phyloP scores from a whole-genome alignment of 2,888 invertebrate genomes.

The Blera fallax region DNA sequence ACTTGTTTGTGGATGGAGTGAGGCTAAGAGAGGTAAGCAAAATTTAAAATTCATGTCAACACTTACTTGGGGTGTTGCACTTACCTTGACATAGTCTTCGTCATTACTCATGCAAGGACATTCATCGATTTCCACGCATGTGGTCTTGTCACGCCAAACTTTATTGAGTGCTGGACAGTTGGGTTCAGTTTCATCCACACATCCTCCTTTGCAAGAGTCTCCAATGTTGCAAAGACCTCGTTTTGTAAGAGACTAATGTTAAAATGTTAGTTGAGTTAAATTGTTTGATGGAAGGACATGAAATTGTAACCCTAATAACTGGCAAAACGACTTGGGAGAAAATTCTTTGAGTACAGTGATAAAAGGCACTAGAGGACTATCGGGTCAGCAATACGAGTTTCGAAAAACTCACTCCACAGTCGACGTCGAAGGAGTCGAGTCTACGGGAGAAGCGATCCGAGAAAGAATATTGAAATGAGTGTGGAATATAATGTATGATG shows the following conservation, averaged over 20 bases:
- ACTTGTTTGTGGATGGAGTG: constrained; percentile 85
- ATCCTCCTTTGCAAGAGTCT: constrained; percentile 79
- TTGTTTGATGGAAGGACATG: too few species aligned
- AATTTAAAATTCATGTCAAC: not conserved
- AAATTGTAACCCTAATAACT: too few species aligned
- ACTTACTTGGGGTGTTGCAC: not conserved
- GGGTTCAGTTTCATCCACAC: constrained; percentile 79
- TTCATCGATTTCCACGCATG: constrained; percentile 88
- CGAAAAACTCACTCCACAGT: too few species aligned
- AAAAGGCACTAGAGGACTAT: too few species aligned
- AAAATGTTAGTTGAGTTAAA: not conserved
- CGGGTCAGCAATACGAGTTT: too few species aligned
- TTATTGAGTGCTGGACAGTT: constrained; percentile 84
- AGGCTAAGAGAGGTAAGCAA: constrained; percentile 83
- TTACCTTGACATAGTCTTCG: constrained; percentile 86
- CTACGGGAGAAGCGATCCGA: too few species aligned
- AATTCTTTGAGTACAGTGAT: too few species aligned
- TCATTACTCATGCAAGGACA: constrained; percentile 88
- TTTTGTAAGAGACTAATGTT: constrained; percentile 74
- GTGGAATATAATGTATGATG: too few species aligned
- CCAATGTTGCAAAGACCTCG: constrained; percentile 79
- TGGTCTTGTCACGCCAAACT: constrained; percentile 87
- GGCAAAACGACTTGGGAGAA: too few species aligned
- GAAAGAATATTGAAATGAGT: too few species aligned
- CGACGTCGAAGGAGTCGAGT: too few species aligned